A percentile compares a stretch with the other conserved stretches of the same genome.
phyloP scores from a whole-genome alignment of 2,797 vertebrate species.

The Passerculus sandwichensis region DNA sequence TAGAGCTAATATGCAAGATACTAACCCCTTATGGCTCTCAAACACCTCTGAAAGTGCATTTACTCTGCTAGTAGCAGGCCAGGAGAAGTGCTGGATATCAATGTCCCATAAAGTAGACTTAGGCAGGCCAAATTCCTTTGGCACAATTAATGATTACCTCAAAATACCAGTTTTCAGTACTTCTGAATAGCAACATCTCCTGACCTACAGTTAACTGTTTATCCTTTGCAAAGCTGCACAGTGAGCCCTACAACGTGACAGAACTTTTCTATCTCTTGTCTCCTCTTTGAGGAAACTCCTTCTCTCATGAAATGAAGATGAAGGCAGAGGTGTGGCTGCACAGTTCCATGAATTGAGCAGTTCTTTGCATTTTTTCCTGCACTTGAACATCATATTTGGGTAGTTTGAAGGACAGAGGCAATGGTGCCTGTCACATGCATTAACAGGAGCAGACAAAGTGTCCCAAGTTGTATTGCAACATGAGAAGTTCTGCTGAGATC shows the following conservation, averaged over 20 bases:
- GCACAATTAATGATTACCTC: not conserved
- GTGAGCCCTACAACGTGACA: not conserved
- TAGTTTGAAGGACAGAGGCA: not conserved
- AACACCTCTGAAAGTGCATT: not conserved
- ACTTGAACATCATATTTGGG: not conserved
- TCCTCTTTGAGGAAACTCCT: not conserved
- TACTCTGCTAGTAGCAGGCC: not conserved
- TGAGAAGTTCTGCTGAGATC: not conserved
- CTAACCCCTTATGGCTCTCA: not conserved
- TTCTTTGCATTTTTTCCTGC: not conserved
- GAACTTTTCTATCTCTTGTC: not conserved
- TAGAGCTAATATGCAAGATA: not conserved
- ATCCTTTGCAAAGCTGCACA: not conserved
- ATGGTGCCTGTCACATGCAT: not conserved
- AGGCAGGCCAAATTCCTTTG: not conserved
- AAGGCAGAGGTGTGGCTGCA: not conserved
- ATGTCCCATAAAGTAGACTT: not conserved
- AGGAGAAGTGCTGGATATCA: not conserved
- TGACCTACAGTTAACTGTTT: not conserved
- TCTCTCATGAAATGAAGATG: not conserved
- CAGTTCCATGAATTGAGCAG: accelerated
- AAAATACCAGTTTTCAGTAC: not conserved
- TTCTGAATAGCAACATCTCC: not conserved
- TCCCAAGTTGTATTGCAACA: not conserved
- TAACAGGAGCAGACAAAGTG: not conserved